phyloP scores from a whole-genome alignment of 2,888 invertebrate species.

The Seladonia tumulorum region DNA sequence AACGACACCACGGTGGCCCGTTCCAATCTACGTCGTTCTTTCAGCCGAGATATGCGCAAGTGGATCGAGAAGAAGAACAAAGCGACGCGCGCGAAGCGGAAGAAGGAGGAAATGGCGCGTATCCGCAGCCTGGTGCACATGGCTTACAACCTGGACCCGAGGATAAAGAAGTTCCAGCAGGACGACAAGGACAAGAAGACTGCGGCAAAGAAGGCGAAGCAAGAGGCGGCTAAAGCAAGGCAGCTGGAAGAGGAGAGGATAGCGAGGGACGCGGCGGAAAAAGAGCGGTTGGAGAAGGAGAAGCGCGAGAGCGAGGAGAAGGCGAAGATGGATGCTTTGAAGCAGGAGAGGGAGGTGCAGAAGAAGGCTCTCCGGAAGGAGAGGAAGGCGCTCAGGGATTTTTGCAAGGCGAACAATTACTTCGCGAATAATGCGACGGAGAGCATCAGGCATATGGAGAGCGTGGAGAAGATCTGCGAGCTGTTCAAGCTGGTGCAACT shows the following conservation, averaged over 20 bases:
- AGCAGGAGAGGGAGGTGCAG: constrained; percentile 93
- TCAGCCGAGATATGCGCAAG: constrained; percentile 94
- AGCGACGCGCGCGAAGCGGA: constrained; percentile 94
- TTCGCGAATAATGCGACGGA: constrained; percentile 90
- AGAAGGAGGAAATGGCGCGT: constrained; percentile 98
- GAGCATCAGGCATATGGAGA: constrained; percentile 93
- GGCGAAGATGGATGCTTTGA: constrained; percentile 91
- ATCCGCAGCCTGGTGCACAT: constrained; percentile 96
- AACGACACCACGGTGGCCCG: neutral
- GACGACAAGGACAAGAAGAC: constrained; percentile 96
- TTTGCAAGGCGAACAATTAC: constrained; percentile 93
- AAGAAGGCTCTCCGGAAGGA: constrained; percentile 96
- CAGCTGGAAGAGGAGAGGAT: constrained; percentile 93
- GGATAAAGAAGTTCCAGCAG: constrained; percentile 96
- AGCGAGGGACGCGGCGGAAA: constrained; percentile 88
- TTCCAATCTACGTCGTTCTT: neutral
- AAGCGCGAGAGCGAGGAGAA: constrained; percentile 92
- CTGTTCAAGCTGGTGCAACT: constrained; percentile 89
- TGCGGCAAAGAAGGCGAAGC: constrained; percentile 94
- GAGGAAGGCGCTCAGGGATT: constrained; percentile 91
- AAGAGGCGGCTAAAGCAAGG: constrained; percentile 92
- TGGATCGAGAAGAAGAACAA: constrained; percentile 99
- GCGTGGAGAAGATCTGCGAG: constrained; percentile 96
- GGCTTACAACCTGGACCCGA: constrained; percentile 97
- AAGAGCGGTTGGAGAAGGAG: constrained; percentile 88